Evolutionary conservation across 2,888 invertebrate genomes (phyloP).

Genomic region (Volucella zonaria): DNA sequence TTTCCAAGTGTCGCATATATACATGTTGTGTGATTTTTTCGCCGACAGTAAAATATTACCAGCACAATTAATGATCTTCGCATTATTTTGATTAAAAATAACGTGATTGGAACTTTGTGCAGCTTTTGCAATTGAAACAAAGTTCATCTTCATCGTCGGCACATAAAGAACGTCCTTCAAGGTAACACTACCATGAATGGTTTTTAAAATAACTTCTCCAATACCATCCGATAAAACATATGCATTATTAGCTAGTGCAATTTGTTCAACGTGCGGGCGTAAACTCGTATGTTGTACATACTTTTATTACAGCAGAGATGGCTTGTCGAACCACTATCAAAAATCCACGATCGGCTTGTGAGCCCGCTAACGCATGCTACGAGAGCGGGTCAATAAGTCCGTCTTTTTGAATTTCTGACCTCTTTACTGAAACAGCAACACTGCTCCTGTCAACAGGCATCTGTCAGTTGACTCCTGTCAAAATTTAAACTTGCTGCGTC

Average conservation of each 20-base stretch:
- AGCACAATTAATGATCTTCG: background rate
- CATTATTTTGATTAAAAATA: background rate
- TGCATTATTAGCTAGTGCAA: conserved; percentile 15
- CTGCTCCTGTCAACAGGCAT: no score
- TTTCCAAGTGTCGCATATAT: conserved; percentile 2
- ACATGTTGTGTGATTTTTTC: conserved; percentile 9
- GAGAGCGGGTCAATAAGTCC: no score
- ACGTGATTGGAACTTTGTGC: background rate
- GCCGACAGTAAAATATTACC: conserved; percentile 2
- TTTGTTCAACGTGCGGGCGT: background rate
- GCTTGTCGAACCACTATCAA: conserved; percentile 33
- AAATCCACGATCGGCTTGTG: conserved; percentile 13
- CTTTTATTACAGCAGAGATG: conserved; percentile 36
- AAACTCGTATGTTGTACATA: no score
- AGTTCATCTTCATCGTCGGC: background rate
- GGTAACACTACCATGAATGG: background rate
- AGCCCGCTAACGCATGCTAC: background rate
- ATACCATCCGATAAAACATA: background rate
- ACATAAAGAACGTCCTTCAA: conserved; percentile 10
- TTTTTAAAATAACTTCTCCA: background rate
- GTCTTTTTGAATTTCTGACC: no score
- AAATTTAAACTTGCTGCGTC: no score
- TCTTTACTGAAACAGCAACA: no score
- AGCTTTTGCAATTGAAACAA: background rate
- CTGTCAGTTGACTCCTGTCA: no score